phyloP scores from a whole-genome alignment of 37 sponge, comb jelly and placozoan species.

The Spongilla lacustris region DNA sequence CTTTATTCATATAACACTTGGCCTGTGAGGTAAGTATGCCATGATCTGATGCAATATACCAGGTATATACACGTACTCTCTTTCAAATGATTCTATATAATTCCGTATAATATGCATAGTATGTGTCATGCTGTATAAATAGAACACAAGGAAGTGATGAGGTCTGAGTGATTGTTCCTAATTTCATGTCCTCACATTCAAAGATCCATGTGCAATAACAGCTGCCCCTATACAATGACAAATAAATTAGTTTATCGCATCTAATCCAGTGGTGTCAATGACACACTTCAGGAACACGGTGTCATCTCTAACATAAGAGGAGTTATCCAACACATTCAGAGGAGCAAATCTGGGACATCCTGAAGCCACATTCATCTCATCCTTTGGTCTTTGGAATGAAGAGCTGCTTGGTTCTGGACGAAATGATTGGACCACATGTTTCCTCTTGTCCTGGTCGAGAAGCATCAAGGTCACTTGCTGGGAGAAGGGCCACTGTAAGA shows the following conservation, averaged over 20 bases:
- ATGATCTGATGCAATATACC: no score
- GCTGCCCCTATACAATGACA: no score
- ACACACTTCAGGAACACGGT: slow-evolving; percentile 76
- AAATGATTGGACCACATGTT: slow-evolving; percentile 72
- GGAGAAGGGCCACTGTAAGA: slow-evolving; percentile 83
- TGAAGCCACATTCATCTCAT: slow-evolving; percentile 87
- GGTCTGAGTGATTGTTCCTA: no score
- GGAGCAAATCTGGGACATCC: slow-evolving; percentile 88
- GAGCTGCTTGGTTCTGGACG: slow-evolving; percentile 61
- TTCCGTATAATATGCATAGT: no score
- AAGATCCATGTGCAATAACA: no score
- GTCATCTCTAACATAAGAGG: slow-evolving; percentile 71
- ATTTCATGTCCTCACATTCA: no score
- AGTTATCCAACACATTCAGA: slow-evolving; percentile 53
- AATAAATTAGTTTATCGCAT: not conserved
- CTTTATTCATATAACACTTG: no score
- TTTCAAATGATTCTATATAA: no score
- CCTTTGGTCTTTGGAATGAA: slow-evolving; percentile 69
- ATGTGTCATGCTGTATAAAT: no score
- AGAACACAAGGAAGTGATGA: no score
- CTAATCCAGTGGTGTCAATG: slow-evolving; percentile 39
- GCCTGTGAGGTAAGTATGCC: no score
- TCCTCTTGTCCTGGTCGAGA: slow-evolving; percentile 60
- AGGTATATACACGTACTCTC: no score
- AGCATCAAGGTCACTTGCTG: slow-evolving; percentile 73